Percentiles rank a stretch among this genome's conserved stretches.
phyloP scores from a whole-genome alignment of 2,113 vertebrate genomes.

The Cyprinodon variegatus region DNA sequence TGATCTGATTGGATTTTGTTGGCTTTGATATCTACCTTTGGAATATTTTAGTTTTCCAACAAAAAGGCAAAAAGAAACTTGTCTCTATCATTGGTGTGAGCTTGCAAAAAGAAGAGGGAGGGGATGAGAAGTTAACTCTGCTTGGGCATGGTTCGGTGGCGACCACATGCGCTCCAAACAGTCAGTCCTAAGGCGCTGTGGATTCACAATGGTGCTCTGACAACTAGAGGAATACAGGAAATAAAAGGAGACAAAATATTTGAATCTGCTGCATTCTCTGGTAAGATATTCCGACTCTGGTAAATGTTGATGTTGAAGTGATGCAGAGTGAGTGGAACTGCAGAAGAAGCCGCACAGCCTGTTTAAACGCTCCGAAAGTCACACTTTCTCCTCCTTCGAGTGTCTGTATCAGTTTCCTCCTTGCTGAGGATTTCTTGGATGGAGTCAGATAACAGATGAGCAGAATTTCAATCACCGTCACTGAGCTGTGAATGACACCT shows the following conservation, averaged over 20 bases:
- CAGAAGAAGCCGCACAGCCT: background rate
- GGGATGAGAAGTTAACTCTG: background rate
- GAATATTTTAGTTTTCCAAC: background rate
- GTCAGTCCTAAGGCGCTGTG: background rate
- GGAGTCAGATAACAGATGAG: slow-evolving; percentile 70
- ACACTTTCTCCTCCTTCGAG: background rate
- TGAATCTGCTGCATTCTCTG: background rate
- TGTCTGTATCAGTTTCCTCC: slow-evolving; percentile 20
- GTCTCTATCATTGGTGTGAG: background rate
- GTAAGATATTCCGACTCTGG: background rate
- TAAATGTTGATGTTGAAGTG: background rate
- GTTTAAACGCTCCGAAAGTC: slow-evolving; percentile 2
- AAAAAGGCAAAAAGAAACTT: background rate
- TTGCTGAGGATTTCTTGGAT: slow-evolving; percentile 58
- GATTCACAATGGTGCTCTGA: background rate
- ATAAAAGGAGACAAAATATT: background rate
- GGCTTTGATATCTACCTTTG: background rate
- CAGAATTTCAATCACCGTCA: slow-evolving; percentile 67
- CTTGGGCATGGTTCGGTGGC: background rate
- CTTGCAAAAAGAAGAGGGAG: background rate
- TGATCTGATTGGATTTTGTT: background rate
- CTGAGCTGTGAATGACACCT: slow-evolving; percentile 76
- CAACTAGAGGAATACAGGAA: background rate
- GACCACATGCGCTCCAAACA: background rate
- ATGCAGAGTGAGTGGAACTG: background rate